Percentiles rank a stretch among this genome's conserved stretches.
These are phyloP conservation scores for Mallateleia sp. DNA, from an alignment of 2,888 invertebrate species.

Conservation along the genomic window DNA sequence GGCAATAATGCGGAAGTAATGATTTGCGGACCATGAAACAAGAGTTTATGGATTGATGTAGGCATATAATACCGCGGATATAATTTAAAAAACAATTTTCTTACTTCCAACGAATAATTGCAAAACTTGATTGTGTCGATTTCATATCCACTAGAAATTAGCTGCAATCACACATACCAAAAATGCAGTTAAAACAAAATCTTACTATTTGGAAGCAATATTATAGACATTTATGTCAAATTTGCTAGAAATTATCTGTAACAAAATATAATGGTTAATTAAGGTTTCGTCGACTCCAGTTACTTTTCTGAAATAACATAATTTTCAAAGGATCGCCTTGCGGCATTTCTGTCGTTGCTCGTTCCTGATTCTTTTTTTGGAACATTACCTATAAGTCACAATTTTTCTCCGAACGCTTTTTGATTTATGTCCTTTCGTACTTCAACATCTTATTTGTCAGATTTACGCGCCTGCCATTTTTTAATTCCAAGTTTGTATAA, in stretches of 20 bases:
- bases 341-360: conserved; percentile 52
- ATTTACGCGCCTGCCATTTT: conserved; percentile 20
- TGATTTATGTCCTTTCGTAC: conserved; percentile 13
- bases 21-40: conserved; percentile 25
- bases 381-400: background rate
- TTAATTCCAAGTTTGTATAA: conserved; percentile 20
- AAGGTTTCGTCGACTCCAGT: conserved; percentile 56
- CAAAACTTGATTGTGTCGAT: conserved; percentile 21
- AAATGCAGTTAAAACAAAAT: conserved; percentile 9
- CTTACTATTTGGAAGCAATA: conserved; percentile 19
- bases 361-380: conserved; percentile 31
- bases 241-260: conserved; percentile 41
- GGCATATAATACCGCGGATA: conserved; percentile 44
- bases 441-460: conserved; percentile 6
- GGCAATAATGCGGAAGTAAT: conserved; percentile 13
- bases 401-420: conserved; percentile 19
- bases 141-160: conserved; percentile 24
- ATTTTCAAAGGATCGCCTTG: conserved; percentile 67
- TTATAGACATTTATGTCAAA: conserved; percentile 19
- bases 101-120: conserved; percentile 10
- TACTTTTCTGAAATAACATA: conserved; percentile 34
- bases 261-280: conserved; percentile 58
- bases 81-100: conserved; percentile 6
- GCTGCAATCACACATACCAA: conserved; percentile 17
- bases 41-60: conserved; percentile 23